Base-by-base conservation (phyloP, 2,113 vertebrate species). In the Ictidomys tridecemlineatus region DNA sequence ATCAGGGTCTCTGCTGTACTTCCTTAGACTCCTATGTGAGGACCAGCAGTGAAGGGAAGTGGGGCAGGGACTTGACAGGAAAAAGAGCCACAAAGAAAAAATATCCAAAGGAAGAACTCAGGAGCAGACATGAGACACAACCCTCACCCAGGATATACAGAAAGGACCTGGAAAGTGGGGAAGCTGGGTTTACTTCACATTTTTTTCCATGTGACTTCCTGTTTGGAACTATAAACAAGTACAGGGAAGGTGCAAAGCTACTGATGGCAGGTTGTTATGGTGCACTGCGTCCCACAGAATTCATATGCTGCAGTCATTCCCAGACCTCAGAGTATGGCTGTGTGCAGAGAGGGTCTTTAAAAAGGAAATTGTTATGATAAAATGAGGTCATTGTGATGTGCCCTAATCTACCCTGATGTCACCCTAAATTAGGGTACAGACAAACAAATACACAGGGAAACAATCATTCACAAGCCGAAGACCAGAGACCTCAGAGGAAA, bases 381-480 rank as follows among this genome's bases (percentile, higher is more conserved):
- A 80, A 74, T 45, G 32, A 53, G 32, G 32, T 58, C 12, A 42
- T 48, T 20, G 48, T 1, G 26, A 20, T 67, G 18, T 48, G 18
- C 8, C 18, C 11, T 74, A 79, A 73, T 72, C 32, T 24, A 65
- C 17, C 56, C 42, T n/a, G 34, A 61, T 0, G 8, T 32, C 16
- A 16, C 22, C 7, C 12, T 28, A 56, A 30, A 58, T n/a, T 56
- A 85, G 58, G 10, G 45, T 56, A 45, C 16, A 70, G 20, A 61
- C 32, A 87, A 20, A 70, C 83, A 48, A 34, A 87, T 20, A 70
- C 83, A 48, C 4, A 58, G 63, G 17, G 51, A 6, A 74, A 74
- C 45, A 0, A 8, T 2, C n/a, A 32, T 26, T 58, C 42, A 9
- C 13, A 32, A 1, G 3, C 3, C 39, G 39, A 69, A n/a, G 22